Base-by-base conservation (phyloP, 2,113 vertebrate genomes). In the Ammodytes dubius region DNA sequence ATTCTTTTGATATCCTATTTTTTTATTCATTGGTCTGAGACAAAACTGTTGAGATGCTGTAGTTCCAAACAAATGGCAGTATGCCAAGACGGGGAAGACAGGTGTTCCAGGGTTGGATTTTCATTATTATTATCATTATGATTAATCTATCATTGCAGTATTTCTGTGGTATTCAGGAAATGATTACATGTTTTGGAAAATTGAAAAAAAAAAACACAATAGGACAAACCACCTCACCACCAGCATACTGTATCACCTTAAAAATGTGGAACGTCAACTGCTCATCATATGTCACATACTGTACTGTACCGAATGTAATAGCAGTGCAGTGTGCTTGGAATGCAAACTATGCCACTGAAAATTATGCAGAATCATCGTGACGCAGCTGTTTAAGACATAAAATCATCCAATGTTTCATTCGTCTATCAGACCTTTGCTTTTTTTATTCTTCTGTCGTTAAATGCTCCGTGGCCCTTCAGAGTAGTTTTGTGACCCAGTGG, bases 281-380 rank as follows among this genome's bases (percentile, higher is more conserved):
- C 3, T 50, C 0, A n/a, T 7, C 6, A 19, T 54, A 60, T 1
- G 35, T 37, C 35, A 49, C 2, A 40, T 17, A 10, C 14, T 14
- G 7, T 17, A 10, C 14, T 14, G 7, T 61, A 63, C 27, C 27
- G 54, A 61, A 75, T 70, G 58, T 70, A 43, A 17, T 27, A 82
- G 57, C 7, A 47, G 17, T 43, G 13, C 17, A 39, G 19, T 6
- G 27, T 27, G 54, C 6, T 50, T 43, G 10, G 5, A 42, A 67
- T 15, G 45, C 13, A n/a, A 27, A n/a, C 27, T 14, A 52, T 64
- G 80, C 10, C 4, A 1, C 39, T 66, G 45, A 53, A 65, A 76
- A 82, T 57, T 2, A 58, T 1, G 0, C 1, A 2, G 11, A 19
- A 27, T 19, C 10, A 8, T 7, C 2, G 4, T 37, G 1, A 15